These are phyloP conservation scores for Cybosia mesomella DNA, from an alignment of 2,888 invertebrate species.

Conservation along the genomic window DNA sequence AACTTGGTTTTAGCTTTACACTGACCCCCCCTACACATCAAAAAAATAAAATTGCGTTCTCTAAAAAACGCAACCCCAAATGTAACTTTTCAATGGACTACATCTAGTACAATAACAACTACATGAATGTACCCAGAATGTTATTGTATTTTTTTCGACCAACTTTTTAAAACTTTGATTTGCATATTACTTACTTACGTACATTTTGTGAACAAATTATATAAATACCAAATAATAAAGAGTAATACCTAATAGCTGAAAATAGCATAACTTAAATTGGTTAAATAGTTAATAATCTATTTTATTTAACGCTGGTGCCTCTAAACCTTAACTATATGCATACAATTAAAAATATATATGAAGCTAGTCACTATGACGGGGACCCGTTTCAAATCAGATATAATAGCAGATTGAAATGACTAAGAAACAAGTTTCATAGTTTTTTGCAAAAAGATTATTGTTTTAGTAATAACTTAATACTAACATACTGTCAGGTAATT, in stretches of 20 bases:
- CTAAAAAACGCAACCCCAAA: too few relatives aligned
- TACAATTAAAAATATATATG: neutral
- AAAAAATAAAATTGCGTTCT: too few relatives aligned
- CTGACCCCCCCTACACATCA: too few relatives aligned
- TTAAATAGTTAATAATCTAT: neutral
- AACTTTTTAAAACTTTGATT: neutral
- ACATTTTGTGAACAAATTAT: too few relatives aligned
- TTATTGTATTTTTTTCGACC: neutral
- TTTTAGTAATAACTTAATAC: constrained; percentile 26
- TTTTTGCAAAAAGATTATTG: constrained; percentile 11
- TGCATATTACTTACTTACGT: neutral
- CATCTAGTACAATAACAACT: too few relatives aligned
- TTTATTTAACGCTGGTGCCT: neutral
- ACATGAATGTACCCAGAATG: too few relatives aligned
- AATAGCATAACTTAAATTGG: constrained; percentile 1
- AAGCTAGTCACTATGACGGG: neutral
- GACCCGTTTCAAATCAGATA: neutral
- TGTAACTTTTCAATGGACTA: too few relatives aligned
- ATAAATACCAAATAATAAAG: neutral
- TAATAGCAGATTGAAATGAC: neutral
- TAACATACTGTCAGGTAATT: constrained; percentile 34
- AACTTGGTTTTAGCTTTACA: too few relatives aligned
- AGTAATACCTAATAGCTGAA: neutral
- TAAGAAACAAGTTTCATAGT: neutral
- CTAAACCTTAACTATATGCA: neutral